Evolutionary conservation across 2,797 vertebrate genomes (phyloP), one percentile per base, ranked within the genome.

Genomic region (Parauchenoglanis punctatus): DNA sequence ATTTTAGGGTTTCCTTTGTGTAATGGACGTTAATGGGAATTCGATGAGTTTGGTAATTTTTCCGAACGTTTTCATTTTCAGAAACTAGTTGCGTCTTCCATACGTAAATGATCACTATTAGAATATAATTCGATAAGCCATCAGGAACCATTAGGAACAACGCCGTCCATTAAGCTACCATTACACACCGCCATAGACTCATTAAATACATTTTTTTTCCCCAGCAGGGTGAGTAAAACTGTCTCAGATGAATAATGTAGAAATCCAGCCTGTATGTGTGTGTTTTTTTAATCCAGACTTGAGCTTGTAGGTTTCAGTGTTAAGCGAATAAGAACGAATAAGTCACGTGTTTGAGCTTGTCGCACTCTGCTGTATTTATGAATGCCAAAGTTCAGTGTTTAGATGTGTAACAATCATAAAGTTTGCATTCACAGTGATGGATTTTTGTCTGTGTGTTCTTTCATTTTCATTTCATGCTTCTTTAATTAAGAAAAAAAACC

Each of bases 311-410:
- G 10, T 78, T 28, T 56, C 18, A 59, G 54, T 59, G 35, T 61
- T 81, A 81, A 17, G 35, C 28, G 25, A 18, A 82, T 18, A 15
- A 3, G 18, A 82, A 46, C 28, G n/a, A n/a, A n/a, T n/a, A n/a
- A n/a, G 78, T 81, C 78, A 81, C 56, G 13, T 25, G 35, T 65
- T 82, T 10, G 2, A 46, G 40, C 40, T 65, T 82, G 25, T 65
- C 40, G 25, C 23, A 44, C 58, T 17, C 35, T 63, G 80, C 40
- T 65, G 25, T 31, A 49, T 28, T 82, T 81, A 81, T 63, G 5
- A 13, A 82, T 82, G 11, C 78, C 58, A 63, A 63, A 81, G 58
- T 63, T 81, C 58, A 81, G 58, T 81, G 58, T 81, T 81, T 11
- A 59, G 40, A 81, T 63, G 46, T 63, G 25, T 28, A 65, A 46